These are phyloP conservation scores for Zhuqinia jingwanae DNA, from an alignment of 2,888 invertebrate genomes.

Conservation along the genomic window DNA sequence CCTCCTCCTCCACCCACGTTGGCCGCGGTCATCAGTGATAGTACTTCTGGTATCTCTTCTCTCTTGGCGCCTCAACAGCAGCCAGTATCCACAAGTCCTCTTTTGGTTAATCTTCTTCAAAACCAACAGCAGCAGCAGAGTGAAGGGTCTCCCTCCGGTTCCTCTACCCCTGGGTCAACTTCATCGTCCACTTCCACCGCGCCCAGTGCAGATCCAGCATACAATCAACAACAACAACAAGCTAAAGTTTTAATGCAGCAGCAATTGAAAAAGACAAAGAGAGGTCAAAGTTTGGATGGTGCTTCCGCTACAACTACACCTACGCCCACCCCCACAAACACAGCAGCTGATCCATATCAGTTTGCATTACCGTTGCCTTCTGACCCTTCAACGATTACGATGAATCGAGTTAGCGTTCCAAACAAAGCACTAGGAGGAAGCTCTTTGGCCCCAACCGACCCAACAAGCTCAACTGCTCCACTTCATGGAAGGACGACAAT, in stretches of 20 bases:
- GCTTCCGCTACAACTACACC: conserved; percentile 52
- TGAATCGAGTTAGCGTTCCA: conserved; percentile 55
- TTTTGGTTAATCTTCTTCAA: conserved; percentile 94
- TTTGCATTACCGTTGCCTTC: conserved; percentile 64
- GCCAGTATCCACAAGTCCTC: conserved; percentile 90
- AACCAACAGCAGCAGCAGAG: conserved; percentile 86
- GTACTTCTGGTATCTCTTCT: conserved; percentile 80
- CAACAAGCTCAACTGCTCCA: conserved; percentile 45
- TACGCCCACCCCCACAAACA: conserved; percentile 11
- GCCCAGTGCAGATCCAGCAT: conserved; percentile 80
- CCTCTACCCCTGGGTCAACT: conserved; percentile 17
- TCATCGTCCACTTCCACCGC: conserved; percentile 31
- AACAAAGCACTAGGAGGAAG: conserved; percentile 26
- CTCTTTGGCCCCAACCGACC: conserved; percentile 14
- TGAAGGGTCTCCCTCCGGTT: conserved; percentile 69
- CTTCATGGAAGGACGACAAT: conserved; percentile 71
- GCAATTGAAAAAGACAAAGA: conserved; percentile 65
- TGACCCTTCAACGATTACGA: conserved; percentile 3
- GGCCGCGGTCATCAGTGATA: conserved; percentile 52
- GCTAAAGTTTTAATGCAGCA: conserved; percentile 74
- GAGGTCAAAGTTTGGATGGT: conserved; percentile 75
- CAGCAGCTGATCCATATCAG: conserved; percentile 25
- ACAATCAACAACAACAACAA: conserved; percentile 75
- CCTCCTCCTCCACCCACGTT: no score
- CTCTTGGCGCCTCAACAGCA: conserved; percentile 82